These are phyloP conservation scores for Montipora efflorescens DNA, from an alignment of 64 coral and sea anemone genomes.

Conservation along the genomic window DNA sequence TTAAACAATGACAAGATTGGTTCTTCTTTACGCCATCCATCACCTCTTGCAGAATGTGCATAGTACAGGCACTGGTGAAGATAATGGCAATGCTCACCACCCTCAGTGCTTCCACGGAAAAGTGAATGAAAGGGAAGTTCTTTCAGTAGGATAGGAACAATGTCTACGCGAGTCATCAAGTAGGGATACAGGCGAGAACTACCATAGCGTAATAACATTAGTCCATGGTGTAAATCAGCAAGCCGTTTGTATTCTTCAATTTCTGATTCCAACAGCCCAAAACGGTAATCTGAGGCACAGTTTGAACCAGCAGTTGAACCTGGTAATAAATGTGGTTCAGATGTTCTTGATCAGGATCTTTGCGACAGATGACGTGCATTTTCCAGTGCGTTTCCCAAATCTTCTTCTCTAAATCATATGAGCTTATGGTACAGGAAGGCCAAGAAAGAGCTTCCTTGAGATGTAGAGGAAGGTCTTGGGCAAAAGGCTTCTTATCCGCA, in stretches of 20 bases:
- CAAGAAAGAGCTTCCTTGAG: slow-evolving; percentile 30
- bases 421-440: slow-evolving; percentile 27
- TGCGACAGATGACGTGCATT: slow-evolving; percentile 66
- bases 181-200: slow-evolving; percentile 72
- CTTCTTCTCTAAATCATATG: slow-evolving; percentile 62
- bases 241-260: slow-evolving; percentile 43
- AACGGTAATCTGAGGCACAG: slow-evolving; percentile 58
- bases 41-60: background rate
- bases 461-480: background rate
- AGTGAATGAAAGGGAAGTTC: slow-evolving; percentile 69
- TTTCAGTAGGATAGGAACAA: slow-evolving; percentile 69
- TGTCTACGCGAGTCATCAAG: slow-evolving; percentile 72
- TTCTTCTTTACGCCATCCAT: slow-evolving; percentile 27
- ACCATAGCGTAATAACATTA: slow-evolving; percentile 77
- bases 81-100: slow-evolving; percentile 74
- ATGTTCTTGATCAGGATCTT: slow-evolving; percentile 73
- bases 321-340: background rate
- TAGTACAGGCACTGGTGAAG: slow-evolving; percentile 69
- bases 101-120: slow-evolving; percentile 72
- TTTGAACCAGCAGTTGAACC: slow-evolving; percentile 48
- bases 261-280: slow-evolving; percentile 59
- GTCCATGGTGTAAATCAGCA: slow-evolving; percentile 75
- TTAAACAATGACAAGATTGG: slow-evolving; percentile 41
- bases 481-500: slow-evolving; percentile 15
- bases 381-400: slow-evolving; percentile 77